Evolutionary conservation across 2,113 vertebrate species (phyloP).

Genomic region (Anthoscopus minutus): DNA sequence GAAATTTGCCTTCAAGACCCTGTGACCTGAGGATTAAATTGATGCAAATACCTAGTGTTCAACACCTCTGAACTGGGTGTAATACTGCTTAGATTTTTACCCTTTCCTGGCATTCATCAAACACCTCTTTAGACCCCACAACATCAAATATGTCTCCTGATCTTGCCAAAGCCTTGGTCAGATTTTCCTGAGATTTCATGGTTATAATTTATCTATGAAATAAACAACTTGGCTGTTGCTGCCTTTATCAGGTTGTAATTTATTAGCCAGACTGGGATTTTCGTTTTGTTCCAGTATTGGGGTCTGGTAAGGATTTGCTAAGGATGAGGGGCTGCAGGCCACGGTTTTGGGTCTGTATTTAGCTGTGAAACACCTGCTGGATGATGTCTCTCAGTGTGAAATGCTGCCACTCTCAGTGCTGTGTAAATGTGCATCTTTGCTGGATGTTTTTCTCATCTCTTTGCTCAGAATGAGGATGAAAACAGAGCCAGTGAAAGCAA

Average conservation of each 20-base stretch:
- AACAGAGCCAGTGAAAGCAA: constrained; percentile 84
- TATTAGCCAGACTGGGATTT: neutral
- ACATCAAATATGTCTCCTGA: neutral
- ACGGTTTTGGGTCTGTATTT: neutral
- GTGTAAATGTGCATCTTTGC: neutral
- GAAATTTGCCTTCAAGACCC: neutral
- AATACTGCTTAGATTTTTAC: neutral
- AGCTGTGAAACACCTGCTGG: neutral
- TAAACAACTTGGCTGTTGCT: neutral
- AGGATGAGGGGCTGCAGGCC: neutral
- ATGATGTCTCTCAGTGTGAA: neutral
- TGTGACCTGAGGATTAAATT: neutral
- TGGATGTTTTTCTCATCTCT: constrained; percentile 39
- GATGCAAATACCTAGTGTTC: neutral
- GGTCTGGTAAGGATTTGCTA: neutral
- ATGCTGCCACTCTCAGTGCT: neutral
- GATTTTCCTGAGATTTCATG: neutral
- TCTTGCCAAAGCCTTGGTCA: neutral
- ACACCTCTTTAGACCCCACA: neutral
- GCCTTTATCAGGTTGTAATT: neutral
- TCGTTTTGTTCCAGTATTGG: neutral
- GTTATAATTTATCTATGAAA: neutral
- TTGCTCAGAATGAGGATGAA: constrained; percentile 86
- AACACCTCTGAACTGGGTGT: neutral
- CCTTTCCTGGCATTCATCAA: neutral